phyloP scores from a whole-genome alignment of 2,113 vertebrate genomes.

The Trachemys scripta region DNA sequence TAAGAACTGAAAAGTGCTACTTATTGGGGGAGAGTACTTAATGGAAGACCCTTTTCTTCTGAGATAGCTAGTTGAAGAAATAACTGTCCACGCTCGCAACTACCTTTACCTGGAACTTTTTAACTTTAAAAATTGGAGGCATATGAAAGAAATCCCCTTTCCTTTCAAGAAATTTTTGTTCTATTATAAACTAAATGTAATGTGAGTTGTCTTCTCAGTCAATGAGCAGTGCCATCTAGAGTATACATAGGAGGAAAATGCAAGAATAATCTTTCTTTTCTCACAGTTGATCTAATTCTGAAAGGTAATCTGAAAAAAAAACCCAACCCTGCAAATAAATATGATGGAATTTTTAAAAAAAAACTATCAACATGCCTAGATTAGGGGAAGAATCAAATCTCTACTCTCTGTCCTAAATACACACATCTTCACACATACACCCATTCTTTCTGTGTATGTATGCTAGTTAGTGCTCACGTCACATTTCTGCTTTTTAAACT shows the following conservation, averaged over 20 bases:
- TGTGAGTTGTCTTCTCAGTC: neutral
- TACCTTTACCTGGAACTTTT: neutral
- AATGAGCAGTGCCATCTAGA: slow-evolving; percentile 16
- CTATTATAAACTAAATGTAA: neutral
- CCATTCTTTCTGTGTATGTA: neutral
- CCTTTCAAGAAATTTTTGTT: neutral
- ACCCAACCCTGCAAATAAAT: accelerated
- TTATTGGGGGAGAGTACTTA: neutral
- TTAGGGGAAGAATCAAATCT: neutral
- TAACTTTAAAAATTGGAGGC: neutral
- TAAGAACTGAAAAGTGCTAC: neutral
- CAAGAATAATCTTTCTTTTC: neutral
- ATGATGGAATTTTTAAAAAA: accelerated
- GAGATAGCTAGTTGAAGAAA: neutral
- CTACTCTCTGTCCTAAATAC: accelerated
- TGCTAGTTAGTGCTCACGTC: neutral
- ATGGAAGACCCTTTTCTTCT: neutral
- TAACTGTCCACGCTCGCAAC: neutral
- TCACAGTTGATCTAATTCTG: neutral
- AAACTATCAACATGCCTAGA: neutral
- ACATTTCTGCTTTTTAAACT: neutral
- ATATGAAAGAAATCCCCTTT: neutral
- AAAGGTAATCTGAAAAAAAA: neutral
- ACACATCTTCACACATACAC: accelerated
- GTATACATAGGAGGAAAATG: neutral